phyloP scores from a whole-genome alignment of 2,113 vertebrate species.

The Clinocottus analis region DNA sequence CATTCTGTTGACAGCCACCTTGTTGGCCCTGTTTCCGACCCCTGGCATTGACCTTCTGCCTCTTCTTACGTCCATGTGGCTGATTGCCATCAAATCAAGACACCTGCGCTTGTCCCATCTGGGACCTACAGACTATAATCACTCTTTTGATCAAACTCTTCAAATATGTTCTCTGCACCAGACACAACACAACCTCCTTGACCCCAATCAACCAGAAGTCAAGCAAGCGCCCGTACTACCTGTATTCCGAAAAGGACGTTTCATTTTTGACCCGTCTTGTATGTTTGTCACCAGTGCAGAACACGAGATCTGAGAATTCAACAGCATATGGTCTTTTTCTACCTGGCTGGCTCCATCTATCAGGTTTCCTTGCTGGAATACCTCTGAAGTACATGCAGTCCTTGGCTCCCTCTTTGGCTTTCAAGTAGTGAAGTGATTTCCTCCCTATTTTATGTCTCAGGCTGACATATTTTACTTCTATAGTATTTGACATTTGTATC shows the following conservation, averaged over 20 bases:
- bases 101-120: neutral
- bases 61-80: neutral
- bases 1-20: neutral
- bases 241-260: conserved; percentile 37
- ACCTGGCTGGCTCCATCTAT: conserved; percentile 21
- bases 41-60: conserved; percentile 2
- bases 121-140: neutral
- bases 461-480: conserved; percentile 1
- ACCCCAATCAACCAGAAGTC: conserved; percentile 41
- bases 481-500: neutral
- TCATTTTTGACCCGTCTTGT: conserved; percentile 32
- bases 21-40: neutral
- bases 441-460: neutral
- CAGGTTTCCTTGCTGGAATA: neutral
- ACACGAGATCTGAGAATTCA: conserved; percentile 18
- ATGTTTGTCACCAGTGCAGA: conserved; percentile 18
- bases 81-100: conserved; percentile 25
- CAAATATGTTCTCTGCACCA: conserved; percentile 6
- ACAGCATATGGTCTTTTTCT: conserved; percentile 11
- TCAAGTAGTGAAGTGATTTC: neutral
- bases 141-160: conserved; percentile 18
- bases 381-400: neutral
- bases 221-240: neutral
- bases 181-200: conserved; percentile 49
- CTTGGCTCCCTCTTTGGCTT: neutral